Conservation (phyloP, 2,888 invertebrate species). For the Taphrorychus bicolor region DNA sequence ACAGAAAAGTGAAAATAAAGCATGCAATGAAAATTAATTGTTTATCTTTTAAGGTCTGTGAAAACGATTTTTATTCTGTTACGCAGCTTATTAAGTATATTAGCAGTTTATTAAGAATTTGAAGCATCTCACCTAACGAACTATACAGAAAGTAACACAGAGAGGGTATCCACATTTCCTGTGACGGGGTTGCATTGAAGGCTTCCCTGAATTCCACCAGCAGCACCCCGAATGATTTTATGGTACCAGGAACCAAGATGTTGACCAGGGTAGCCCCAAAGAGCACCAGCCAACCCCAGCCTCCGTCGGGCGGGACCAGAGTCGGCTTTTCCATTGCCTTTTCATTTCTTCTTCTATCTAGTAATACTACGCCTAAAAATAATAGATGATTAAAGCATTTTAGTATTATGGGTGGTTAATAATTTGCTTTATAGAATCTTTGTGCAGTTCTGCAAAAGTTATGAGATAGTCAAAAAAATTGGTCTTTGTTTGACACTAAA, state of each 20-base stretch:
- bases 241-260: constrained; percentile 84
- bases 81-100: not conserved
- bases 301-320: constrained; percentile 82
- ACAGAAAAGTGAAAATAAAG: too few species aligned
- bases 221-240: constrained; percentile 87
- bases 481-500: too few species aligned
- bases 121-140: constrained; percentile 73
- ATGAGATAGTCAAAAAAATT: too few species aligned
- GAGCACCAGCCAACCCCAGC: constrained; percentile 84
- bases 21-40: too few species aligned
- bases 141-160: constrained; percentile 88
- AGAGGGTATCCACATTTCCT: constrained; percentile 85
- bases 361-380: constrained; percentile 35
- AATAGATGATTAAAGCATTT: not conserved
- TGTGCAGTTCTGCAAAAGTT: too few species aligned
- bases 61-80: too few species aligned
- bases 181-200: constrained; percentile 74
- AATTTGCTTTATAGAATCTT: too few species aligned
- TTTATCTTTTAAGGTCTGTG: too few species aligned
- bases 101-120: not conserved
- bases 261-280: constrained; percentile 81
- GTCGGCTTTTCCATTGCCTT: constrained; percentile 66
- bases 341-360: constrained; percentile 53
- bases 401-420: too few species aligned
- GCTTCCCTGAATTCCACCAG: constrained; percentile 83